Evolutionary conservation across 2,113 vertebrate species (phyloP), one percentile per base, ranked within the genome.

Genomic region (Cettia cetti): DNA sequence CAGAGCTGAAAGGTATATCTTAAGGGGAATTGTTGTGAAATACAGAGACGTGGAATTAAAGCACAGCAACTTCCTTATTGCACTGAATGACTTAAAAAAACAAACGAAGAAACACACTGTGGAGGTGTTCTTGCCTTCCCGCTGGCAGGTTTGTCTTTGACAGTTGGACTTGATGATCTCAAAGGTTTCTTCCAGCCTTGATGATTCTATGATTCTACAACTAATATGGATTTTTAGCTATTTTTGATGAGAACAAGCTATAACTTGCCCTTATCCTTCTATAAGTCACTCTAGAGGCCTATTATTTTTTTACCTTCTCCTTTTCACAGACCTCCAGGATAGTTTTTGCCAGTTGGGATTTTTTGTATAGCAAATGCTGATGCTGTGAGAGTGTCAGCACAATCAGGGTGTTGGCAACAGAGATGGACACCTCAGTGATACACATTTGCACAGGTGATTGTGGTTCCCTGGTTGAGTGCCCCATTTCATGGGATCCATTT

Each of bases 51-150:
- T 39, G 39, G 50, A 80, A 80, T 92, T 90, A 93, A 72, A 91
- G 57, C 24, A 39, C 9, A 27, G 45, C 15, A 77, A 40, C 82
- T 96, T 96, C 90, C 90, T 93, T 95, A 77, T 82, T 94, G 71
- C 50, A 31, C 13, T 13, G 49, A 52, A 35, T 54, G 13, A 31
- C 31, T 53, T 0, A 3, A 39, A 68, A 45, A 50, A 56, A 10
- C 8, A 28, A 57, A 19, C 0, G 1, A 33, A 47, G 27, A n/a
- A 53, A 15, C 17, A 20, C 7, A 4, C 22, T 28, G 19, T 6
- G 15, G 60, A 65, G 39, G 23, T 54, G 12, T 61, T 70, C 37
- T 69, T 72, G 53, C 17, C 35, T 52, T 82, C 0, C 0, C 68
- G 57, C 39, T 66, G 33, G 19, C 79, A 79, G n/a, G 37, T 35